These are phyloP conservation scores for Odontesthes bonariensis DNA, from an alignment of 2,113 vertebrate species.

Conservation along the genomic window DNA sequence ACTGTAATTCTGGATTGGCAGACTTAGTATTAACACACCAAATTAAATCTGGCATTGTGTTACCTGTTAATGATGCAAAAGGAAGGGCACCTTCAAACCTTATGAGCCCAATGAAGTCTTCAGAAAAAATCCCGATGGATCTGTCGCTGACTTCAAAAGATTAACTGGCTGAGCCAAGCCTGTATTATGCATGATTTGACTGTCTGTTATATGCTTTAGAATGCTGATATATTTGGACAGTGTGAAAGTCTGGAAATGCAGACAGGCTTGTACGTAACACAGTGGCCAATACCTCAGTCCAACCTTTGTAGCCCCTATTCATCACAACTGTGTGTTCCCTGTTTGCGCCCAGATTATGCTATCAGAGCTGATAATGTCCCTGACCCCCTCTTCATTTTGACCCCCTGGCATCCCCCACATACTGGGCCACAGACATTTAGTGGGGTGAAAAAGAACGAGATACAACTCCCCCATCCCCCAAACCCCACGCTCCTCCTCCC, in stretches of 20 bases:
- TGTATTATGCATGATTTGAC: slow-evolving; percentile 37
- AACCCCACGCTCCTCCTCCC: background rate
- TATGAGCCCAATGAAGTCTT: slow-evolving; percentile 27
- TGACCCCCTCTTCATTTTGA: slow-evolving; percentile 43
- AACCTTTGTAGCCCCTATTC: slow-evolving; percentile 56
- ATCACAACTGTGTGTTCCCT: slow-evolving; percentile 76
- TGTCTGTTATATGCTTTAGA: slow-evolving; percentile 27
- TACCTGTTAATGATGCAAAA: slow-evolving; percentile 10
- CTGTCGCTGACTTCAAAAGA: slow-evolving; percentile 36
- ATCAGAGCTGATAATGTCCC: slow-evolving; percentile 77
- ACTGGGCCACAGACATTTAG: slow-evolving; percentile 54
- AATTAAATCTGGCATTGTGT: slow-evolving; percentile 15
- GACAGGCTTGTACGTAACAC: slow-evolving; percentile 74
- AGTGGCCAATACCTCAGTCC: slow-evolving; percentile 61
- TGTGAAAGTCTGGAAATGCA: slow-evolving; percentile 75
- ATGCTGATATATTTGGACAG: slow-evolving; percentile 65
- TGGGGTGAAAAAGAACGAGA: slow-evolving; percentile 51
- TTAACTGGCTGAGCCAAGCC: slow-evolving; percentile 23
- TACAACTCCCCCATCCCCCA: slow-evolving; percentile 11
- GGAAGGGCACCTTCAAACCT: slow-evolving; percentile 62
- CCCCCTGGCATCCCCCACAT: slow-evolving; percentile 38
- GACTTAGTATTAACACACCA: background rate
- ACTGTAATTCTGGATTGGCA: background rate
- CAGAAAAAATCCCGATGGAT: slow-evolving; percentile 37
- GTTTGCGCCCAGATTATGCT: slow-evolving; percentile 80